phyloP scores from a whole-genome alignment of 2,797 vertebrate species.

The Ctenosaura bakeri region DNA sequence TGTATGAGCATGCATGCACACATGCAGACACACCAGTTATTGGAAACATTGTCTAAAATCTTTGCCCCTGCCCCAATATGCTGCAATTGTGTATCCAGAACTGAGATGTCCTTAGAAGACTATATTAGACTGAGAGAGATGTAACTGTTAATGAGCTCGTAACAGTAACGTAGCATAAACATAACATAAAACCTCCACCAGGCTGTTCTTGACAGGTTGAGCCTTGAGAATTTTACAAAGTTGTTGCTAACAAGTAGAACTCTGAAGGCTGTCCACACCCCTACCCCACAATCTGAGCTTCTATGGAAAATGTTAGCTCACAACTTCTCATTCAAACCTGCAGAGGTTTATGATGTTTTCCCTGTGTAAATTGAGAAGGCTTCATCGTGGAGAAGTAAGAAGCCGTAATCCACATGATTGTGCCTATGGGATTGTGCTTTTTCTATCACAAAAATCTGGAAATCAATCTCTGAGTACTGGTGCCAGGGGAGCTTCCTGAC shows the following conservation, averaged over 20 bases:
- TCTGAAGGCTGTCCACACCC: background rate
- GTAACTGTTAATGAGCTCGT: background rate
- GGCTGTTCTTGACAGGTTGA: background rate
- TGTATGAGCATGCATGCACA: background rate
- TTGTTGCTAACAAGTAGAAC: constrained; percentile 10
- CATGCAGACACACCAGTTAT: background rate
- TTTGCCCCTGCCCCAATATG: background rate
- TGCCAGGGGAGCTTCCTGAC: background rate
- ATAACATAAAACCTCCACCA: background rate
- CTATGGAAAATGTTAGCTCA: background rate
- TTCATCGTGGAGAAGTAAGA: background rate
- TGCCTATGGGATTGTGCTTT: background rate
- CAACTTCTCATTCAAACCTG: background rate
- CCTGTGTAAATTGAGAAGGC: background rate
- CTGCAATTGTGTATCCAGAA: background rate
- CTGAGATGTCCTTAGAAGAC: background rate
- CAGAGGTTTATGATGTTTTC: background rate
- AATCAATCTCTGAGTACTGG: constrained; percentile 1
- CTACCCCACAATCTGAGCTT: background rate
- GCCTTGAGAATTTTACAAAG: background rate
- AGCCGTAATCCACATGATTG: background rate
- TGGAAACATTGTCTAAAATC: background rate
- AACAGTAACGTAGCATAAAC: too few relatives aligned
- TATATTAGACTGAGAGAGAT: background rate
- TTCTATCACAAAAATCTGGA: background rate